Percentiles rank a stretch among this genome's conserved stretches.
These are phyloP conservation scores for Perodicticus potto DNA, from an alignment of 2,797 vertebrate genomes.

Conservation along the genomic window DNA sequence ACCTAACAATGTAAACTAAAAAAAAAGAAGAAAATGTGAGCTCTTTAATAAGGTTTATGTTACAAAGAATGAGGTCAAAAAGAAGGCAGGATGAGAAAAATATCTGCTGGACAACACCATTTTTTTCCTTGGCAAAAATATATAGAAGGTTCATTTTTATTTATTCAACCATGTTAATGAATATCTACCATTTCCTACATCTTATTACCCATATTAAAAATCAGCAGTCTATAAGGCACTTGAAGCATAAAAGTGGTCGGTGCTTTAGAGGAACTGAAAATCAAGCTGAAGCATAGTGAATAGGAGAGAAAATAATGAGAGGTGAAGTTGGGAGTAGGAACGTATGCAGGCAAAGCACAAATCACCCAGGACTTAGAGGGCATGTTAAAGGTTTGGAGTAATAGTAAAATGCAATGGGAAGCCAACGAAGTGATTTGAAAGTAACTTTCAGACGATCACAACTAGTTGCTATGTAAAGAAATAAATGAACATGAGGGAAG, in stretches of 20 bases:
- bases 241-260: not conserved
- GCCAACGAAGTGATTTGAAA: not conserved
- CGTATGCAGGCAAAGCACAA: not conserved
- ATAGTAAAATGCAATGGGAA: not conserved
- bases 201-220: not conserved
- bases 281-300: not conserved
- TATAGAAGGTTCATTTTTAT: not conserved
- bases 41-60: not conserved
- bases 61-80: not conserved
- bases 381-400: not conserved
- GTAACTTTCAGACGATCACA: not conserved
- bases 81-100: not conserved
- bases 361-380: not conserved
- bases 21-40: not conserved
- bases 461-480: not conserved
- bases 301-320: not conserved
- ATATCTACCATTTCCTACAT: not conserved
- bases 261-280: not conserved
- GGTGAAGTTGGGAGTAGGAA: not conserved
- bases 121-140: not conserved
- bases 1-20: too few species aligned
- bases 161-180: not conserved
- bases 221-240: not conserved
- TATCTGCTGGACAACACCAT: not conserved
- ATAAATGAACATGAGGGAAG: not conserved